phyloP scores from a whole-genome alignment of 2,113 vertebrate genomes.

The Neolamprologus tretocephalus region DNA sequence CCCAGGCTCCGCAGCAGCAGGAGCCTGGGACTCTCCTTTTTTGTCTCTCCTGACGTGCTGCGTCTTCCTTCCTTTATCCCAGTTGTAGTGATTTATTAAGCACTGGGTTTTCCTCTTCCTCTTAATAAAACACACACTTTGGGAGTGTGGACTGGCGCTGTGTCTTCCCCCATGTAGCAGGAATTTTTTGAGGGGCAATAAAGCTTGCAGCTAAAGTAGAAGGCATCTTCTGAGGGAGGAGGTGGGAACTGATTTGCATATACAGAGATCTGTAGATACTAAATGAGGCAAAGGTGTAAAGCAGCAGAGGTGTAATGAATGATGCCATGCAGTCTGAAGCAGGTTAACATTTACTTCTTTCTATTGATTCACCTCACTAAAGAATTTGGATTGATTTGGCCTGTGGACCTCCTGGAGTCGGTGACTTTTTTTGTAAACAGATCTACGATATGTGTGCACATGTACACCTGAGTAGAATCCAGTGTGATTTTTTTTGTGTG shows the following conservation, averaged over 20 bases:
- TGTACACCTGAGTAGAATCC: background rate
- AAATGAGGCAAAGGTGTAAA: background rate
- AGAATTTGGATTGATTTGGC: constrained; percentile 37
- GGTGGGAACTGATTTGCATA: background rate
- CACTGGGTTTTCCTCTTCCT: background rate
- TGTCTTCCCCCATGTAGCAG: background rate
- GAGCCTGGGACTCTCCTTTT: too few relatives aligned
- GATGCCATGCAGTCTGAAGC: background rate
- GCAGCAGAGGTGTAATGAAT: background rate
- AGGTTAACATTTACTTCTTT: constrained; percentile 46
- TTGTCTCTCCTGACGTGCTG: background rate
- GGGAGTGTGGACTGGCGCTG: background rate
- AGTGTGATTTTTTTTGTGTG: background rate
- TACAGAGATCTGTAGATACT: background rate
- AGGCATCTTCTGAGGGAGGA: background rate
- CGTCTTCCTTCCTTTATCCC: background rate
- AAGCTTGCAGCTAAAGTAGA: background rate
- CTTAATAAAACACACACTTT: background rate
- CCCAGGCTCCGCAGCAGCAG: too few relatives aligned
- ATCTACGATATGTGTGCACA: background rate
- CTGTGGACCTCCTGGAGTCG: background rate
- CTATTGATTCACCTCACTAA: constrained; percentile 34
- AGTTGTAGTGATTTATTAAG: background rate
- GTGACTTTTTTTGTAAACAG: background rate
- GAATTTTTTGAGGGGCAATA: background rate